Percentiles rank a stretch among this genome's conserved stretches.
These are phyloP conservation scores for Drosophila nebulosa DNA, from an alignment of 1,140 invertebrate genomes.

Conservation along the genomic window DNA sequence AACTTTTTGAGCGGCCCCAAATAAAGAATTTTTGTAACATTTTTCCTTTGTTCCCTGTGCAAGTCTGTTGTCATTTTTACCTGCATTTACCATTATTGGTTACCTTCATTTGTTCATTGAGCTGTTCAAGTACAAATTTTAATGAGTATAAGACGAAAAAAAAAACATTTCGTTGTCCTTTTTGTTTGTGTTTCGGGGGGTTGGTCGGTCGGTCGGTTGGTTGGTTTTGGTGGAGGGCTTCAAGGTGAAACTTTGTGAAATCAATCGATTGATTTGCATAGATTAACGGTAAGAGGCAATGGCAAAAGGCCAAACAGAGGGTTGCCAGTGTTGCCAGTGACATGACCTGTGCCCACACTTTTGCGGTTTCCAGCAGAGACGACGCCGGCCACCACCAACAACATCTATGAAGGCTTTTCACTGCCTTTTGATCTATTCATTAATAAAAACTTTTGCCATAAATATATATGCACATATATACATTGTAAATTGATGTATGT, in stretches of 20 bases:
- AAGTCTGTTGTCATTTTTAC: neutral
- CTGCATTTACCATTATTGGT: conserved; percentile 3
- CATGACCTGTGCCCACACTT: conserved; percentile 56
- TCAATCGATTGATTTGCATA: conserved; percentile 61
- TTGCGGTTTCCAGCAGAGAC: conserved; percentile 43
- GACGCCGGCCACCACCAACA: neutral
- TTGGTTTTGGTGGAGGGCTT: neutral
- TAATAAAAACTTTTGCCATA: too few relatives aligned
- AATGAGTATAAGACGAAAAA: conserved; percentile 30
- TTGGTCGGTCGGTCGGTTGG: too few relatives aligned
- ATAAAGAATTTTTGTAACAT: neutral
- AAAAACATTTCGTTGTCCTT: conserved; percentile 59
- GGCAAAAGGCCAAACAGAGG: conserved; percentile 1
- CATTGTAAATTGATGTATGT: conserved; percentile 11
- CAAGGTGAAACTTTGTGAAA: conserved; percentile 50
- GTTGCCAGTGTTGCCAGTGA: conserved; percentile 19
- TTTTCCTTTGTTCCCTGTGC: neutral
- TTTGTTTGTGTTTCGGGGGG: conserved; percentile 19
- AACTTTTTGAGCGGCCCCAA: neutral
- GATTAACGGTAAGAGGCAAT: conserved; percentile 5
- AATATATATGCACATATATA: neutral
- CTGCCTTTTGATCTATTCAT: neutral
- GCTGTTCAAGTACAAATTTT: conserved; percentile 52
- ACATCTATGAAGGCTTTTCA: neutral
- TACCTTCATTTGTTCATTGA: conserved; percentile 15